These are phyloP conservation scores for Neosilurus hyrtlii DNA, from an alignment of 2,797 vertebrate species.

Conservation along the genomic window DNA sequence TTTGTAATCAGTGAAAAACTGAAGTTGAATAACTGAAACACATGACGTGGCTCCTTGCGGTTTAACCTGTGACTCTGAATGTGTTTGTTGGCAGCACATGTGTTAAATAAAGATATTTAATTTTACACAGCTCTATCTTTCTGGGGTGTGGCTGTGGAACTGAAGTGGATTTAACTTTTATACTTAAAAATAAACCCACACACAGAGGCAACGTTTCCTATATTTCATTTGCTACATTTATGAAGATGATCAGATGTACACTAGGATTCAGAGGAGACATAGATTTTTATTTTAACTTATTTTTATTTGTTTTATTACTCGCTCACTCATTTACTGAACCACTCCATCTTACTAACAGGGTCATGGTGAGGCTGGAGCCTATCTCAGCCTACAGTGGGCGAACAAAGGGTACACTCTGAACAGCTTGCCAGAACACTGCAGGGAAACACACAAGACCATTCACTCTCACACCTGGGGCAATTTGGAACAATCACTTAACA, in stretches of 20 bases:
- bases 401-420: too few species aligned
- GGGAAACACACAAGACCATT: too few species aligned
- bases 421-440: too few species aligned
- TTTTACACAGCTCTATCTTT: conserved; percentile 55
- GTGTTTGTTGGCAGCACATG: conserved; percentile 54
- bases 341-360: too few species aligned
- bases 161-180: neutral
- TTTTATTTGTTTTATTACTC: too few species aligned
- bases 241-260: neutral
- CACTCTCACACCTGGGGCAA: too few species aligned
- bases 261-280: neutral
- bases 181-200: neutral
- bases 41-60: neutral
- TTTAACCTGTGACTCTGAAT: conserved; percentile 54
- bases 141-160: neutral
- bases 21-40: neutral
- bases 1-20: neutral
- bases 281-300: too few species aligned
- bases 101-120: conserved; percentile 64
- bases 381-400: too few species aligned
- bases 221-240: neutral
- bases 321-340: too few species aligned
- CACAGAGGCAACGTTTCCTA: neutral
- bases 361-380: too few species aligned
- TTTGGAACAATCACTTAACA: too few species aligned